phyloP scores from a whole-genome alignment of 2,113 vertebrate species.

The Diphyllodes magnificus region DNA sequence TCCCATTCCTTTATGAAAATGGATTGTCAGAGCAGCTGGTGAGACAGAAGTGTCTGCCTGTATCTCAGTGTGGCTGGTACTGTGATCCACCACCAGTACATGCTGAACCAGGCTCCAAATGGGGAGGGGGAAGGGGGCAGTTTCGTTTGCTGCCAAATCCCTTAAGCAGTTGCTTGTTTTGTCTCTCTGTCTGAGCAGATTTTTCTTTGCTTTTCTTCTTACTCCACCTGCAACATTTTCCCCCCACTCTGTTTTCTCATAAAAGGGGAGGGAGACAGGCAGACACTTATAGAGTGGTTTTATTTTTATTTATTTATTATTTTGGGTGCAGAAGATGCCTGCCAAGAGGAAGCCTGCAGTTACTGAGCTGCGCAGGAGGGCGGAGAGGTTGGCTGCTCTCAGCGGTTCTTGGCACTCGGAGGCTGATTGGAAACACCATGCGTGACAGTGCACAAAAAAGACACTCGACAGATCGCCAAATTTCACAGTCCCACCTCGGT shows the following conservation, averaged over 20 bases:
- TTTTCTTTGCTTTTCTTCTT: conserved; percentile 48
- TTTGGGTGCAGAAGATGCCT: conserved; percentile 3
- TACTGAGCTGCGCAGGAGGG: conserved; percentile 30
- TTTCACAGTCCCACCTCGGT: not conserved
- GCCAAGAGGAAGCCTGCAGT: conserved; percentile 24
- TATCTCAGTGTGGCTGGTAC: conserved; percentile 60
- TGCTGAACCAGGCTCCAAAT: conserved; percentile 50
- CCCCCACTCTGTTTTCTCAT: not conserved
- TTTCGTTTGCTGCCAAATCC: not conserved
- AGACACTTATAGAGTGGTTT: not conserved
- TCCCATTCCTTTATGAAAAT: conserved; percentile 60
- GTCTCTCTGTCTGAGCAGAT: conserved; percentile 48
- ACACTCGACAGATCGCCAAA: not conserved
- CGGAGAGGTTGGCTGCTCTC: not conserved
- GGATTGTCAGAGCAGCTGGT: conserved; percentile 68
- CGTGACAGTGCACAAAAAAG: conserved; percentile 33
- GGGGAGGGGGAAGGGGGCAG: conserved; percentile 45
- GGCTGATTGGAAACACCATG: conserved; percentile 23
- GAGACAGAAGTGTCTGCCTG: conserved; percentile 66
- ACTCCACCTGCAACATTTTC: conserved; percentile 33
- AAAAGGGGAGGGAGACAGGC: not conserved
- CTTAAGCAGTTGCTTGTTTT: conserved; percentile 23
- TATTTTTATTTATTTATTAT: not conserved
- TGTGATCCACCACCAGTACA: conserved; percentile 56
- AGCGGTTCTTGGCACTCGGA: not conserved